Evolutionary conservation across 64 coral and sea anemone genomes (phyloP), one percentile per base, ranked within the genome.

Genomic region (Actinia tenebrosa): DNA sequence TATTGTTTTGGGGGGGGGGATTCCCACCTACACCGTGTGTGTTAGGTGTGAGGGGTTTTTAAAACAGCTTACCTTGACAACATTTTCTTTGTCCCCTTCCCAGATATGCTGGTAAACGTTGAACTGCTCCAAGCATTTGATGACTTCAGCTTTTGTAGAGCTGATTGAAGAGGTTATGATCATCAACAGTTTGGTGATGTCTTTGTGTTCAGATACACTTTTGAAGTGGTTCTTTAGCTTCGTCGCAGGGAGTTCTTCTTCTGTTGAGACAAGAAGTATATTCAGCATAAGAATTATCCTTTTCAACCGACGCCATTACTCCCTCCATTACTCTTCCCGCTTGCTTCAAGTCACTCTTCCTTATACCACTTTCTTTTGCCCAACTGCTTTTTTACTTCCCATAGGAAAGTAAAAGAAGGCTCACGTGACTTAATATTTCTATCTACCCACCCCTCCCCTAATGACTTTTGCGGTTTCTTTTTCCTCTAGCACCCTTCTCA

Each of bases 221-320:
- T 96, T 96, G 60, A 93, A 96, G 91, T 96, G 87, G 45, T 96
- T 96, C 85, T 96, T 93, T 16, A 96, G 79, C 56, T 90, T 96
- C 10, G 68, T 84, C 68, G 88, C 63, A 47, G 91, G 88, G 19
- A 96, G 89, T 58, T 96, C 94, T 18, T 96, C 94, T 63, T 85
- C 94, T 96, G 88, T n/a, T 75, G 27, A 26, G 17, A 22, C 44
- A 86, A 10, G 19, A 20, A 69, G n/a, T 14, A 20, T 1, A 50
- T 50, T 50, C 47, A 50, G 47, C 47, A 50, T 50, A 8, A 5
- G 47, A 50, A 50, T 50, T 50, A 50, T 8, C 3, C 47, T 50
- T 8, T 50, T 8, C 5, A 22, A 44, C n/a, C n/a, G n/a, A n/a
- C 44, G 17, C 43, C 47, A 50, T 50, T n/a, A n/a, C n/a, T n/a